Base-by-base conservation (phyloP, 2,888 invertebrate genomes). In the Phytoseiulus persimilis region DNA sequence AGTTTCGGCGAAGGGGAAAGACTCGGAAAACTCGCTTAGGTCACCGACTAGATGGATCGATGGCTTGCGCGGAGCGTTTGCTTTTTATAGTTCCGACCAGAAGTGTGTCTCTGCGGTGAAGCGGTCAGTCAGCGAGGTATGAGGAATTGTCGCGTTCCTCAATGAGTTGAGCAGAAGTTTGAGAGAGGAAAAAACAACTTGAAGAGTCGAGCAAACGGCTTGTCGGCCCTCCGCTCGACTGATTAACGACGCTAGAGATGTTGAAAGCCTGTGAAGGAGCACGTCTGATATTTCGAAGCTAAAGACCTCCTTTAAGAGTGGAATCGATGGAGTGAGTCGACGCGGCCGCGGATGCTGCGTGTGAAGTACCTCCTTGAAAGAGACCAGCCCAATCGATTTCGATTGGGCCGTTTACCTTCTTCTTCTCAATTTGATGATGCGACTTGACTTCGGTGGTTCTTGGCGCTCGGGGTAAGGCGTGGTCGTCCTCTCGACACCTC, bases 341-440 rank as follows among this genome's bases (percentile, higher is more conserved):
- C 65, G 65, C 9, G 39, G 39, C 39, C 9, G 3, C 39, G 39
- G 39, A 39, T 65, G 65, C 65, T 65, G 65, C 65, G 65, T 65
- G 65, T 65, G 65, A 65, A 65, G 65, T 65, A 65, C 65, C 65
- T 65, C 65, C 39, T 65, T 65, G 65, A 65, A 65, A 65, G 18
- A 65, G 65, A 65, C 65, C 65, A 65, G 65, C 65, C 65, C 65
- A 65, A 65, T 65, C 65, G 65, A 65, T 65, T 65, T 65, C 65
- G 65, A 65, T 65, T 65, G 65, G 65, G 65, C 65, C 65, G 65
- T 65, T 65, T 65, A 65, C 65, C 65, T 65, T 65, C 65, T 46
- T 46, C 46, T 65, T 65, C 65, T 65, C 65, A 65, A 65, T 65
- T 65, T 65, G 65, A 65, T 65, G 65, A 65, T 65, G 65, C 28